A percentile compares a stretch with the other conserved stretches of the same genome.
Evolutionary conservation across 2,888 invertebrate genomes (phyloP).

Genomic region (Drosophila mercatorum): DNA sequence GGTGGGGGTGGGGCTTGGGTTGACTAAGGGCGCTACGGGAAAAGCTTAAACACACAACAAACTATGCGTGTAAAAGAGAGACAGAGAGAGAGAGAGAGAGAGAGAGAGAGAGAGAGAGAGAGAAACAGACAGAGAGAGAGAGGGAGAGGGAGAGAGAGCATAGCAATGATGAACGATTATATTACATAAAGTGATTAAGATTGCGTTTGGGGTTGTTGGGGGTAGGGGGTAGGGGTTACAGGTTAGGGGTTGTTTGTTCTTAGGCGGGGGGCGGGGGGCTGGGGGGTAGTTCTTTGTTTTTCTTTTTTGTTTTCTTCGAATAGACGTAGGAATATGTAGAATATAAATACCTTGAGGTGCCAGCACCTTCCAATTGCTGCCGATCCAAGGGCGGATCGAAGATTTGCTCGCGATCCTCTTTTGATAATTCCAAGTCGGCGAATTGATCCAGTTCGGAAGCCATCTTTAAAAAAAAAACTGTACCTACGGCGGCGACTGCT

Average conservation of each 20-base stretch:
- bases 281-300: slow-evolving; percentile 2
- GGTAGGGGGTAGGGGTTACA: background rate
- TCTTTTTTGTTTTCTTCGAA: background rate
- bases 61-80: background rate
- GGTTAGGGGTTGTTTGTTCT: background rate
- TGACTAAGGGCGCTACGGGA: background rate
- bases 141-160: background rate
- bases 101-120: background rate
- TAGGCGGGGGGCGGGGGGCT: no score
- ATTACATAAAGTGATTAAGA: background rate
- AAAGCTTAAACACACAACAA: slow-evolving; percentile 4
- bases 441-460: slow-evolving; percentile 87
- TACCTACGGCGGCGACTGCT: slow-evolving; percentile 18
- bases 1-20: no score
- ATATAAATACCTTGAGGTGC: slow-evolving; percentile 84
- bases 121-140: background rate
- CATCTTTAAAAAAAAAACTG: slow-evolving; percentile 71
- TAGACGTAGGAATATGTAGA: background rate
- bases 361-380: slow-evolving; percentile 85
- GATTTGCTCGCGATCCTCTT: slow-evolving; percentile 90
- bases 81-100: background rate
- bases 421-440: slow-evolving; percentile 88
- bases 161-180: slow-evolving; percentile 1
- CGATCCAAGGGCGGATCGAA: slow-evolving; percentile 87
- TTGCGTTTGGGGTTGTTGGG: background rate